These are phyloP conservation scores for Anadara kagoshimensis DNA, from an alignment of 1,140 invertebrate species.

Conservation along the genomic window DNA sequence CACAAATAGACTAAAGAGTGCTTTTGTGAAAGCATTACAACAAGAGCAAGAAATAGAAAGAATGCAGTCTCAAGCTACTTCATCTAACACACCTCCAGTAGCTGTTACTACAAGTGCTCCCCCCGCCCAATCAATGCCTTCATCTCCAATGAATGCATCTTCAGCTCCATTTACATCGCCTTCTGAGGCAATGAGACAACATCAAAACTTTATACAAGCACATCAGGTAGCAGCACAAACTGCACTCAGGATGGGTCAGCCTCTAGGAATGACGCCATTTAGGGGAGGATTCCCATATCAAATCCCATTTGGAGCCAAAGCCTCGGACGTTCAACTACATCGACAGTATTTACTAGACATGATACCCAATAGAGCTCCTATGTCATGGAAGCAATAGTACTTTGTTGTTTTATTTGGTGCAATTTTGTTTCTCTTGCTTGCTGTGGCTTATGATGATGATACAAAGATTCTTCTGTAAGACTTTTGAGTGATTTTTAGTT, in stretches of 20 bases:
- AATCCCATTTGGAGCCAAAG: conserved; percentile 63
- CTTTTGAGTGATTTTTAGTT: too few relatives aligned
- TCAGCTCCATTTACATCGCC: conserved; percentile 52
- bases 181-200: conserved; percentile 62
- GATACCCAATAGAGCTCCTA: conserved; percentile 76
- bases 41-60: conserved; percentile 99
- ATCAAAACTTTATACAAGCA: conserved; percentile 65
- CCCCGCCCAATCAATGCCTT: background rate
- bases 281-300: conserved; percentile 73
- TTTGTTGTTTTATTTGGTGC: too few relatives aligned
- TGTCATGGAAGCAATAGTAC: too few relatives aligned
- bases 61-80: conserved; percentile 57
- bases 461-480: too few relatives aligned
- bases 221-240: conserved; percentile 74
- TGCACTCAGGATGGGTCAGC: conserved; percentile 62
- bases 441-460: too few relatives aligned
- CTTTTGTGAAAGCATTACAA: conserved; percentile 97
- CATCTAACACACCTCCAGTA: conserved; percentile 33
- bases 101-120: conserved; percentile 39
- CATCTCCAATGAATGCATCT: conserved; percentile 29
- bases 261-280: conserved; percentile 61
- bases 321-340: conserved; percentile 84
- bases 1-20: conserved; percentile 96
- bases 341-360: conserved; percentile 97
- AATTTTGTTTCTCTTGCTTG: too few relatives aligned